Evolutionary conservation across 2,113 vertebrate genomes (phyloP), one percentile per base, ranked within the genome.

Genomic region (Menura novaehollandiae): DNA sequence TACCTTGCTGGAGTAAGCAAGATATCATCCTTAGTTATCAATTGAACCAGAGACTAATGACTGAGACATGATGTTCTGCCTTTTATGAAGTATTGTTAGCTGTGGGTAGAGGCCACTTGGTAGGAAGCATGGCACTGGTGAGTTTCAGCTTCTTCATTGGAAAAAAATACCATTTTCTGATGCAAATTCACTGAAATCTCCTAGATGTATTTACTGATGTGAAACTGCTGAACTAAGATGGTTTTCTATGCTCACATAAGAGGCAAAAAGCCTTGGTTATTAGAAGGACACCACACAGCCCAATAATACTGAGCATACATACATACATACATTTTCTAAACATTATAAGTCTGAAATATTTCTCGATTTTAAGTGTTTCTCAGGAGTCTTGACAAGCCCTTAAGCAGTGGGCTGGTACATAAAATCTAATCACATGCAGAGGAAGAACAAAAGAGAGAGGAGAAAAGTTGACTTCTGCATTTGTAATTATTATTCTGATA

Each of bases 401-500:
- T 80, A 64, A 82, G 88, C 76, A 75, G 21, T 68, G 37, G 23
- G 17, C n/a, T 78, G 21, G 28, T 95, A 19, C 23, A 24, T 81
- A 55, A 88, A 85, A 39, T 81, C 55, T 90, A 78, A 81, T 85
- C 44, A 69, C 92, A 59, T 68, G 32, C 69, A 67, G 78, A 81
- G 59, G 56, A 90, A 90, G 55, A 87, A 63, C 80, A 92, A 84
- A 72, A 2, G 5, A 79, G 56, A 88, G 44, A 58, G 33, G 76
- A 91, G 37, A 51, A 71, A 87, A 89, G 24, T 77, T 89, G 69
- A 85, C 66, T 88, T 93, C 59, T 66, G 63, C 58, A 43, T 90
- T 91, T 94, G 64, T 92, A 85, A 79, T 96, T 96, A 91, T 72
- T 88, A 44, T 89, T 92, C 73, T 91, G 60, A 27, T 58, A 84